Evolutionary conservation across 2,113 vertebrate genomes (phyloP), one percentile per base, ranked within the genome.

Genomic region (Lampris megalopsis): DNA sequence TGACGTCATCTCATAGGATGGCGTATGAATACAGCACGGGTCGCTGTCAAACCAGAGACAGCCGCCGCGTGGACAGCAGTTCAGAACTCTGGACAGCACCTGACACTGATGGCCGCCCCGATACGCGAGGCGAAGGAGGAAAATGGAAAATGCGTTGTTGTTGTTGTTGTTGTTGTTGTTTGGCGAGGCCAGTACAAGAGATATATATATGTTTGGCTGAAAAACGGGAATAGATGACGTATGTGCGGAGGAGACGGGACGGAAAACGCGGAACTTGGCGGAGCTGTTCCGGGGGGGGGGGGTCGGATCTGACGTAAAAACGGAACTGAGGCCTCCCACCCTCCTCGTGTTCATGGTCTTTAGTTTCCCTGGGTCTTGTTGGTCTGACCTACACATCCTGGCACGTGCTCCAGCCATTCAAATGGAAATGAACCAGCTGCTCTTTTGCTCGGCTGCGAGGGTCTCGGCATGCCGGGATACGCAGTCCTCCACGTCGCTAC

Each of bases 401-500:
- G 84, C 87, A 89, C 90, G 90, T 89, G 91, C 63, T 62, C 54
- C n/a, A 49, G 62, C 75, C 70, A 90, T 92, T 91, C 84, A 89
- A 41, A 91, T 89, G 90, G 45, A 82, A 92, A 92, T 89, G 59
- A 79, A 68, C 35, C 83, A 75, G 82, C 68, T 88, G 86, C 60
- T 70, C 82, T 71, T 73, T 69, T 81, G 36, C 24, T 24, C 64
- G 47, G n/a, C 35, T 3, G 41, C 9, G 24, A 42, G 70, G 43
- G 42, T 9, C 40, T 9, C 13, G 41, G 68, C 70, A 77, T 83
- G 68, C 71, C 60, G 76, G 68, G 62, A 75, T 77, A 84, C 35
- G 54, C 57, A 54, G 41, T 36, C 24, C 24, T 57, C 1, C 2
- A 57, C 35, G 54, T 78, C 71, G 35, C 43, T 68, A 53, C 63